These are phyloP conservation scores for Cyanoderma ruficeps DNA, from an alignment of 2,113 vertebrate species.

Conservation along the genomic window DNA sequence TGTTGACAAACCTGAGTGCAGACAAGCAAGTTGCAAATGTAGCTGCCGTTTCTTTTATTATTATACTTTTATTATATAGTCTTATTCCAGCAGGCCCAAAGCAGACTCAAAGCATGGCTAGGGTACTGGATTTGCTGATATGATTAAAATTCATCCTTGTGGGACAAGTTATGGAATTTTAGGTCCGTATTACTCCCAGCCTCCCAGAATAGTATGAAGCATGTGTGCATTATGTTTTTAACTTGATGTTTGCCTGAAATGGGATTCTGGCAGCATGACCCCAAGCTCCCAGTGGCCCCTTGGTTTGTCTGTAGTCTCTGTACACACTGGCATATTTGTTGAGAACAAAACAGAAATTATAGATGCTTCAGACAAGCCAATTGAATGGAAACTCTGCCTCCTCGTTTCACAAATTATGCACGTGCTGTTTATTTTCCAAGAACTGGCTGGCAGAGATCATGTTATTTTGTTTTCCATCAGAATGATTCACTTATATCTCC, in stretches of 20 bases:
- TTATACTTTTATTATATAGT: too few species aligned
- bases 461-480: constrained; percentile 14
- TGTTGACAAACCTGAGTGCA: neutral
- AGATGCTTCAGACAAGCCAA: neutral
- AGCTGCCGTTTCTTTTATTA: neutral
- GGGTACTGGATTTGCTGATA: neutral
- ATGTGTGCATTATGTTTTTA: neutral
- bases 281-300: accelerated
- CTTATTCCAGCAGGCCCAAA: neutral
- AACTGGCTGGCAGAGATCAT: neutral
- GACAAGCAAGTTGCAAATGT: neutral
- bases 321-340: neutral
- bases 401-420: neutral
- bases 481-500: neutral
- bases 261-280: neutral
- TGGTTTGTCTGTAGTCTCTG: neutral
- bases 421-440: constrained; percentile 9
- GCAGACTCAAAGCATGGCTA: neutral
- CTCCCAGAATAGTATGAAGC: neutral
- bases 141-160: neutral
- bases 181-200: neutral
- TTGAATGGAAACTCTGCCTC: neutral
- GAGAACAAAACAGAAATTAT: neutral
- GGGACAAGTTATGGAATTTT: neutral
- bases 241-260: neutral